phyloP scores from a whole-genome alignment of 2,888 invertebrate species.

The Hirtodrosophila trivittata region DNA sequence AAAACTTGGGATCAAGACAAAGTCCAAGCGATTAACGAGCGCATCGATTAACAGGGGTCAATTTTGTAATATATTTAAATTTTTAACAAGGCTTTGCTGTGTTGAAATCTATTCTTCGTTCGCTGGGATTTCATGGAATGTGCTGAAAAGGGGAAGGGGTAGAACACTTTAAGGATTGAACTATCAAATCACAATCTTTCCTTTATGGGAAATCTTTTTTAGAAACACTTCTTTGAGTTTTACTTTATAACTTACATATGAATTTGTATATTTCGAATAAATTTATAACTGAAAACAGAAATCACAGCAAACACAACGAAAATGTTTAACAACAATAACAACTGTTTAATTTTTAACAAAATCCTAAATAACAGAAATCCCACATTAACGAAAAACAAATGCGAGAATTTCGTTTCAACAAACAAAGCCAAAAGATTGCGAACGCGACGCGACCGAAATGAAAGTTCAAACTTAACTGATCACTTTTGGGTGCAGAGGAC shows the following conservation, averaged over 20 bases:
- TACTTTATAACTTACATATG: constrained; percentile 32
- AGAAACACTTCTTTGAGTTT: too few species aligned
- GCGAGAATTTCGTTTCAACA: constrained; percentile 51
- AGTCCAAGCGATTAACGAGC: constrained; percentile 48
- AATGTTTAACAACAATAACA: constrained; percentile 44
- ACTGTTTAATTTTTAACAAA: constrained; percentile 52
- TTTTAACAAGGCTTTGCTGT: constrained; percentile 20
- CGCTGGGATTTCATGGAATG: constrained; percentile 52
- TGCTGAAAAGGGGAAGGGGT: constrained; percentile 30
- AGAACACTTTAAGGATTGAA: neutral
- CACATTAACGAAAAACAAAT: constrained; percentile 67
- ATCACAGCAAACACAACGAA: constrained; percentile 18
- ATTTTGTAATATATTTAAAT: constrained; percentile 20
- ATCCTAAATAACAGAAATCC: constrained; percentile 57
- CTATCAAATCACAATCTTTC: too few species aligned
- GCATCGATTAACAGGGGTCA: constrained; percentile 38
- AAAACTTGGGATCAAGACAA: constrained; percentile 54
- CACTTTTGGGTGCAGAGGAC: constrained; percentile 31
- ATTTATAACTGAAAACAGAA: constrained; percentile 6
- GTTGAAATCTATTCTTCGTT: constrained; percentile 46
- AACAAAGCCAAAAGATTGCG: constrained; percentile 51
- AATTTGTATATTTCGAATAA: constrained; percentile 11
- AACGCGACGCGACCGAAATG: constrained; percentile 76
- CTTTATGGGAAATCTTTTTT: too few species aligned
- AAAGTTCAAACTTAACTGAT: constrained; percentile 80